These are phyloP conservation scores for Camponotus vicinus DNA, from an alignment of 1,140 invertebrate genomes.

Conservation along the genomic window DNA sequence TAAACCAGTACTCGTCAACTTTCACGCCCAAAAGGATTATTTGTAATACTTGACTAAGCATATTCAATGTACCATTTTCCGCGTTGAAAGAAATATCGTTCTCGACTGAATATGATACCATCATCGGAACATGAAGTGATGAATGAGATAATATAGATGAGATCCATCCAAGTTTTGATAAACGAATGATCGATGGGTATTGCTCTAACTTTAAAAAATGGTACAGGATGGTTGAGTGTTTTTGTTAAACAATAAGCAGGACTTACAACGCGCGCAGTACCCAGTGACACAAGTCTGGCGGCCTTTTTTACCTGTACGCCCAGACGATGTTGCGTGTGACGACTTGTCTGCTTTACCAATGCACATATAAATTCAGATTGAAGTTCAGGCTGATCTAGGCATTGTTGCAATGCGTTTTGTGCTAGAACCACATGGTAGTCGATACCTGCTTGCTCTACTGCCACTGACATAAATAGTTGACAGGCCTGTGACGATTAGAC, in stretches of 20 bases:
- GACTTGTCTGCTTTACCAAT: slow-evolving; percentile 96
- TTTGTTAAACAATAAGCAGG: slow-evolving; percentile 86
- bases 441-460: slow-evolving; percentile 97
- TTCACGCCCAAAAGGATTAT: slow-evolving; percentile 46
- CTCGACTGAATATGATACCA: slow-evolving; percentile 20
- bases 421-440: slow-evolving; percentile 98
- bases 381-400: slow-evolving; percentile 94
- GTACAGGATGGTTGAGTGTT: slow-evolving; percentile 80
- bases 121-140: slow-evolving; percentile 8
- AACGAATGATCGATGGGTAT: slow-evolving; percentile 23
- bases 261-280: slow-evolving; percentile 88
- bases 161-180: slow-evolving; percentile 26
- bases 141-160: slow-evolving; percentile 32
- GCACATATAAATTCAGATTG: slow-evolving; percentile 97
- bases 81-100: slow-evolving; percentile 14
- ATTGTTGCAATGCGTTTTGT: slow-evolving; percentile 97
- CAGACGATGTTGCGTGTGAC: slow-evolving; percentile 93
- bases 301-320: slow-evolving; percentile 96
- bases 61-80: slow-evolving; percentile 83
- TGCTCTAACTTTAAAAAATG: slow-evolving; percentile 77
- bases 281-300: slow-evolving; percentile 86
- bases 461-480: slow-evolving; percentile 97
- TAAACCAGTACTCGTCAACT: slow-evolving; percentile 24
- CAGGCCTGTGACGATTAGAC: slow-evolving; percentile 90
- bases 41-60: slow-evolving; percentile 85